A percentile compares a stretch with the other conserved stretches of the same genome.
phyloP scores from a whole-genome alignment of 2,797 vertebrate species.

The Crocidura indochinensis region DNA sequence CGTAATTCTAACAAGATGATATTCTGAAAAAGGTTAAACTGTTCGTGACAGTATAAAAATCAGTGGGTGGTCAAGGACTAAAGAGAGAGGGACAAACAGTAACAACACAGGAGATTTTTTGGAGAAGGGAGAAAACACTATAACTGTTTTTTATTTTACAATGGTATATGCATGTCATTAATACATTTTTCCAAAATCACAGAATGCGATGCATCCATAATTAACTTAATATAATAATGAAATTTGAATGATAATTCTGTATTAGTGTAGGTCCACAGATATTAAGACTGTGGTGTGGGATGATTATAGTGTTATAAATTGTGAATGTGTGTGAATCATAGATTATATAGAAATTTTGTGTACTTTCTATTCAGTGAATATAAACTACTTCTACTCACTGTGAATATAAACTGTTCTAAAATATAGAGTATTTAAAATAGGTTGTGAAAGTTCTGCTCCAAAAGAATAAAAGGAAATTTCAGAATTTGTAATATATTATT shows the following conservation, averaged over 20 bases:
- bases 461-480: constrained; percentile 48
- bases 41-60: not conserved
- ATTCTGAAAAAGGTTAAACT: constrained; percentile 49
- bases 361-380: not conserved
- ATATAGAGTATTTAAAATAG: not conserved
- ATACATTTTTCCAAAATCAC: not conserved
- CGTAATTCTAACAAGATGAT: not conserved
- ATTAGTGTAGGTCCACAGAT: not conserved
- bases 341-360: not conserved
- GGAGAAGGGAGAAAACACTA: not conserved
- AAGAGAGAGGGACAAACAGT: not conserved
- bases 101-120: not conserved
- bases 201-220: not conserved
- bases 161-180: not conserved
- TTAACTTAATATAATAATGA: not conserved
- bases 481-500: constrained; percentile 54
- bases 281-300: not conserved
- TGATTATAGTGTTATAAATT: not conserved
- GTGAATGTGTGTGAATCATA: not conserved
- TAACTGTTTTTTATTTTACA: not conserved
- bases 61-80: not conserved
- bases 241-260: not conserved
- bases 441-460: constrained; percentile 29
- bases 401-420: constrained; percentile 27
- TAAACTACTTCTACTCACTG: not conserved